Percentiles rank a stretch among this genome's conserved stretches.
These are phyloP conservation scores for Gymnocephalus cernua DNA, from an alignment of 2,113 vertebrate genomes.

Conservation along the genomic window DNA sequence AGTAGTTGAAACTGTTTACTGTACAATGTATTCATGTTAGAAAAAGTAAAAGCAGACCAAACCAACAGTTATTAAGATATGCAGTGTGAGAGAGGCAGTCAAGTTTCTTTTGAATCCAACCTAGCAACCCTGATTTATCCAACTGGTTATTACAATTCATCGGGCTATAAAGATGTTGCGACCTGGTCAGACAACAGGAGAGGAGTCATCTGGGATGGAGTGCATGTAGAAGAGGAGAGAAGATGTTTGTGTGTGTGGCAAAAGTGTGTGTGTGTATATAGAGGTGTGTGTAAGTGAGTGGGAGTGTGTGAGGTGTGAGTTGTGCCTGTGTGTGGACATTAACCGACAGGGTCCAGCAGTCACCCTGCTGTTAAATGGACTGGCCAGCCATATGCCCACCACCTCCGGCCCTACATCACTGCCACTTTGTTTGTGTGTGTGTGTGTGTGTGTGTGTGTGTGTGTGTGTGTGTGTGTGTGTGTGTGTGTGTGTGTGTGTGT, in stretches of 20 bases:
- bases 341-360: slow-evolving; percentile 85
- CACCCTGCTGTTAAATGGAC: slow-evolving; percentile 87
- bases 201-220: slow-evolving; percentile 46
- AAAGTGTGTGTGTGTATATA: background rate
- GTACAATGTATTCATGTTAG: background rate
- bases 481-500: background rate
- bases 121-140: background rate
- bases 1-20: background rate
- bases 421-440: slow-evolving; percentile 60
- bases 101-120: background rate
- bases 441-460: slow-evolving; percentile 11
- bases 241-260: slow-evolving; percentile 1
- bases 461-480: background rate
- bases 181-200: slow-evolving; percentile 41
- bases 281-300: slow-evolving; percentile 7
- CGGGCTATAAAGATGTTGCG: slow-evolving; percentile 35
- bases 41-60: background rate
- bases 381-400: slow-evolving; percentile 85
- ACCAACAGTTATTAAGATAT: background rate
- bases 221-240: slow-evolving; percentile 26
- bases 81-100: too few relatives aligned
- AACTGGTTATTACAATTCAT: background rate
- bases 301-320: slow-evolving; percentile 44
- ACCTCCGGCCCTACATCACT: slow-evolving; percentile 80
- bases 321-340: slow-evolving; percentile 76